Base-by-base conservation (phyloP, 1,140 invertebrate genomes). In the Philotrypesis tridentata region DNA sequence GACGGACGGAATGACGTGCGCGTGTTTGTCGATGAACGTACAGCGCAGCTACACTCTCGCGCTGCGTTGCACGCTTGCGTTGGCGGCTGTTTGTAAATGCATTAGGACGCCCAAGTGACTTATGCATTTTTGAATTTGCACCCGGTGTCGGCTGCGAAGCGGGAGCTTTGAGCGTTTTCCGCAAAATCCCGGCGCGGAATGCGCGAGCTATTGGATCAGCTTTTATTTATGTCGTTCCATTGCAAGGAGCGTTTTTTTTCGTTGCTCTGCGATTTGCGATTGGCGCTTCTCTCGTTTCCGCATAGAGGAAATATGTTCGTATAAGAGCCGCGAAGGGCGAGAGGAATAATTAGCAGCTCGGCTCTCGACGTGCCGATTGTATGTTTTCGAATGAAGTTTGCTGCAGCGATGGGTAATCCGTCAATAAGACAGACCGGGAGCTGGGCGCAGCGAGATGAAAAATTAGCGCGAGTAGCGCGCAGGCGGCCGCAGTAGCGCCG, bases 1-100 rank as follows among this genome's bases (percentile, higher is more conserved):
- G 77, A 80, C 84, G 80, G 61, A 33, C 61, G 77, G 73, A 84
- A 82, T 84, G 79, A 85, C 79, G 72, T 65, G 37, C 83, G 74
- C 84, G 70, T 84, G 78, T 84, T 85, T 73, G 83, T 74, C 75
- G 83, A 48, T 67, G 65, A 84, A 60, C 75, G 67, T 43, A 55
- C 37, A 23, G 74, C n/a, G 37, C 78, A 43, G 60, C 31, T n/a
- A 37, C 11, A 23, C 25, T 23, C 0, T 7, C 61, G 61, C 40
- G 21, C 37, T 21, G 23, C n/a, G n/a, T n/a, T 14, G 48, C 27
- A 23, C 21, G 25, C n/a, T 17, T 4, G 17, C 61, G 71, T 74
- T 68, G 70, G 78, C 79, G 40, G 65, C 76, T 83, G 82, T 83
- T 83, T 83, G 82, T 72, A 79, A 79, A 83, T 83, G 76, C 82